phyloP scores from a whole-genome alignment of 2,113 vertebrate species.

The Cyanistes caeruleus region DNA sequence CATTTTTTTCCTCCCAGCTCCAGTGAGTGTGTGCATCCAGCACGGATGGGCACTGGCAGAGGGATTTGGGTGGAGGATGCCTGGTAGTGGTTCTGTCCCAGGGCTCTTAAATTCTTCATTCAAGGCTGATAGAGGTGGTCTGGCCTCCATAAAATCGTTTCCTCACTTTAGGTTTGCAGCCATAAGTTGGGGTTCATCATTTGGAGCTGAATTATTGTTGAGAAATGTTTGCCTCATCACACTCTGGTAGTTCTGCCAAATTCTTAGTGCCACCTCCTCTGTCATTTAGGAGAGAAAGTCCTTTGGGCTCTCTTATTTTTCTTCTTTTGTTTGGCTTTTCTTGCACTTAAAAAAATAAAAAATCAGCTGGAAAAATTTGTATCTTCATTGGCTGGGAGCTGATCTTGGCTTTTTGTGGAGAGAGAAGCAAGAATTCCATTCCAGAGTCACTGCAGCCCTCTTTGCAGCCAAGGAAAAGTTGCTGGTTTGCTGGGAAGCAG shows the following conservation, averaged over 20 bases:
- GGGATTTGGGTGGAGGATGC: not conserved
- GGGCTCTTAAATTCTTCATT: not conserved
- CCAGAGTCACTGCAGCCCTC: not conserved
- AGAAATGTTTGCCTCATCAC: not conserved
- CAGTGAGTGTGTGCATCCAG: accelerated
- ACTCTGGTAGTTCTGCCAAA: not conserved
- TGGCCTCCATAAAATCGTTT: not conserved
- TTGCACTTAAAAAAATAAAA: not conserved
- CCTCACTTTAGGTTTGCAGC: not conserved
- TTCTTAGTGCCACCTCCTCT: not conserved
- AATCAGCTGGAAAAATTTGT: constrained; percentile 2
- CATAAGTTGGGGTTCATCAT: not conserved
- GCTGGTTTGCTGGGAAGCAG: not conserved
- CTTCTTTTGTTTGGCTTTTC: not conserved
- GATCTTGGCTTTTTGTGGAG: not conserved
- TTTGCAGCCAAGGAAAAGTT: not conserved
- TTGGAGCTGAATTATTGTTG: not conserved
- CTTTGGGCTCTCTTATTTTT: not conserved
- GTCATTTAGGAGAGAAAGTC: not conserved
- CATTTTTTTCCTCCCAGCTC: not conserved
- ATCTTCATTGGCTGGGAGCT: constrained; percentile 18
- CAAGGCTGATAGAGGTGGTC: not conserved
- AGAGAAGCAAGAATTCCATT: constrained; percentile 12
- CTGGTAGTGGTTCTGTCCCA: not conserved
- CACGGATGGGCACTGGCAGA: not conserved